These are phyloP conservation scores for Diorhabda sublineata DNA, from an alignment of 1,140 invertebrate species.

Conservation along the genomic window DNA sequence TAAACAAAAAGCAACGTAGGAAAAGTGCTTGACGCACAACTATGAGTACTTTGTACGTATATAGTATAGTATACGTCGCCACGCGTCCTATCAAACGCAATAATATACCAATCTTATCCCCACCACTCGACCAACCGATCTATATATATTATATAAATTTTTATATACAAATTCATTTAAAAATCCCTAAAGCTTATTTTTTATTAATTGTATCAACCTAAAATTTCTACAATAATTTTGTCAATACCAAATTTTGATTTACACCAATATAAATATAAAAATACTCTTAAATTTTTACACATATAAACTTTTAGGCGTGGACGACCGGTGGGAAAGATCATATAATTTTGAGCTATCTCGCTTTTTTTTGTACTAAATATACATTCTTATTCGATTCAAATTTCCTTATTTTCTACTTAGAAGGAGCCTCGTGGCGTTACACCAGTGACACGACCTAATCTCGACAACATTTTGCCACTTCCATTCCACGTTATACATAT, in stretches of 20 bases:
- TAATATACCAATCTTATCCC: conserved; percentile 16
- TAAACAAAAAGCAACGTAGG: conserved; percentile 46
- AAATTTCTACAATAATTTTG: conserved; percentile 47
- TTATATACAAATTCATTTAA: conserved; percentile 51
- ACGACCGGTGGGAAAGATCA: conserved; percentile 27
- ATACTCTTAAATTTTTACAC: conserved; percentile 50
- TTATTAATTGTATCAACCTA: conserved; percentile 47
- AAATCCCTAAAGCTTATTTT: conserved; percentile 49
- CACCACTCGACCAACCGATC: conserved; percentile 25
- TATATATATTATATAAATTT: conserved; percentile 50
- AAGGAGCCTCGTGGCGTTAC: conserved; percentile 43
- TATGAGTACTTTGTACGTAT: conserved; percentile 50
- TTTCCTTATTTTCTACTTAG: conserved; percentile 46
- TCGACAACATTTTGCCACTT: conserved; percentile 40
- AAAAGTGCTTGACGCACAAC: conserved; percentile 42
- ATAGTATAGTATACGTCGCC: conserved; percentile 49
- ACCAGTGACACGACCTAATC: conserved; percentile 42
- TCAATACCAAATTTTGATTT: conserved; percentile 49
- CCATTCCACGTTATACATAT: conserved; percentile 19
- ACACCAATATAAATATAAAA: conserved; percentile 52
- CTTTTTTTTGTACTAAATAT: conserved; percentile 50
- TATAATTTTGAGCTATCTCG: conserved; percentile 50
- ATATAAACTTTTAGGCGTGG: conserved; percentile 43
- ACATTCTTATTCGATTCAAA: conserved; percentile 50
- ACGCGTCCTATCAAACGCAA: conserved; percentile 41